Base-by-base conservation (phyloP, 2,797 vertebrate genomes). In the Pipistrellus kuhlii region DNA sequence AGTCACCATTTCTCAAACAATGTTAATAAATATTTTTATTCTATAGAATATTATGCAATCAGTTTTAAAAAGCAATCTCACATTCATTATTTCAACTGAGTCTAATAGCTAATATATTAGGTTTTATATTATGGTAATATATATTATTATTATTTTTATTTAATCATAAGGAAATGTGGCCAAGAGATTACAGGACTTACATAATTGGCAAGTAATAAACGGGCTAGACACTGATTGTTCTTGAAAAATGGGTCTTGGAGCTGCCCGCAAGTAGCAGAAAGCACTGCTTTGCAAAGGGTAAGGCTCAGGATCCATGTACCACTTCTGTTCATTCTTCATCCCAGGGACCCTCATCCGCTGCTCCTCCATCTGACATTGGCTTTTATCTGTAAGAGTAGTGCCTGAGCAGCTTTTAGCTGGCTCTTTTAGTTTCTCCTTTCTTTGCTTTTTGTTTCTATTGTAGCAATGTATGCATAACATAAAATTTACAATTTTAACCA, bases 11-110 rank as follows among this genome's bases (percentile, higher is more conserved):
- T 90, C n/a, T 75, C 35, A 87, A 89, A 62, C 64, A 72, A 71
- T 25, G 32, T 82, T 44, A 87, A 78, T 48, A 87, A 80, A 11
- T 48, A 41, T 57, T 85, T 89, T 72, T 87, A 68, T 77, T 51
- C 81, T 69, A 41, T 41, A 41, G 59, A 71, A 64, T 25, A 80
- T 32, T 41, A 57, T 53, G 20, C 18, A 9, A 66, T 55, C n/a
- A 82, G 46, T 44, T 38, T 90, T 59, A 15, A 77, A 91, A 93
- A 77, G 35, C 75, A 95, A 48, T n/a, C 85, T 85, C 69, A 57
- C 4, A 82, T n/a, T 55, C 35, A 78, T 75, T 68, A 44, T 78
- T 81, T 92, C 80, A 92, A 85, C 25, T 25, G 27, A 51, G n/a
- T 88, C 48, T 93, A 46, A 64, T 8, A 30, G 13, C 41, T 77